Conservation (phyloP, 2,113 vertebrate species). For the Paratilapia polleni region DNA sequence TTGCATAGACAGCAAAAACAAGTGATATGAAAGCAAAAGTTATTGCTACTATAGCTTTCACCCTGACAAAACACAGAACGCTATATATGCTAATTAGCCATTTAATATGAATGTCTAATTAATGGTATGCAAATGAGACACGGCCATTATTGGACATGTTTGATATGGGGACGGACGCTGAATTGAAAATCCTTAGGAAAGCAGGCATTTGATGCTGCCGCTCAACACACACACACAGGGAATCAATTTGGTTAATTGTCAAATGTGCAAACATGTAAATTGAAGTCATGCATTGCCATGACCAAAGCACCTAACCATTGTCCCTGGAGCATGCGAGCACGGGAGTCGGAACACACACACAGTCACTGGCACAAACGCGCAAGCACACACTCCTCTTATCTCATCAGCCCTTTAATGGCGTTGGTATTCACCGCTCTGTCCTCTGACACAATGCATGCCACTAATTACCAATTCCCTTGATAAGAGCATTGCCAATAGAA, state of each 20-base stretch:
- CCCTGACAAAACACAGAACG: constrained; percentile 67
- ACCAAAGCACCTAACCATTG: constrained; percentile 48
- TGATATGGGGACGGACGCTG: constrained; percentile 71
- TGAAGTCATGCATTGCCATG: constrained; percentile 55
- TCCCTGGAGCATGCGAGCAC: constrained; percentile 54
- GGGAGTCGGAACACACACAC: constrained; percentile 20
- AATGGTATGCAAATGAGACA: constrained; percentile 81
- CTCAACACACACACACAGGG: constrained; percentile 47
- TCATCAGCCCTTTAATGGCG: constrained; percentile 73
- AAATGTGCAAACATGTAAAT: constrained; percentile 82
- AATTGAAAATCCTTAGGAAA: constrained; percentile 65
- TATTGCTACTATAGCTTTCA: constrained; percentile 68
- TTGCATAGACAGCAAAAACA: constrained; percentile 71
- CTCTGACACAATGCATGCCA: constrained; percentile 73
- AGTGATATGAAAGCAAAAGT: constrained; percentile 70
- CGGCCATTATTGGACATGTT: constrained; percentile 71
- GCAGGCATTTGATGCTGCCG: constrained; percentile 32
- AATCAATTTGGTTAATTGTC: constrained; percentile 84
- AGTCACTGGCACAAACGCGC: constrained; percentile 12
- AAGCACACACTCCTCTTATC: constrained; percentile 66
- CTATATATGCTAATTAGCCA: constrained; percentile 79
- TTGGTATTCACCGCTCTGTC: constrained; percentile 70
- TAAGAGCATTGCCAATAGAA: constrained; percentile 65
- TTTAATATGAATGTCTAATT: constrained; percentile 81
- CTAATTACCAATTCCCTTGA: constrained; percentile 77